Percentiles rank a stretch among this genome's conserved stretches.
These are phyloP conservation scores for Epicauta chinensis DNA, from an alignment of 1,140 invertebrate genomes.

Conservation along the genomic window DNA sequence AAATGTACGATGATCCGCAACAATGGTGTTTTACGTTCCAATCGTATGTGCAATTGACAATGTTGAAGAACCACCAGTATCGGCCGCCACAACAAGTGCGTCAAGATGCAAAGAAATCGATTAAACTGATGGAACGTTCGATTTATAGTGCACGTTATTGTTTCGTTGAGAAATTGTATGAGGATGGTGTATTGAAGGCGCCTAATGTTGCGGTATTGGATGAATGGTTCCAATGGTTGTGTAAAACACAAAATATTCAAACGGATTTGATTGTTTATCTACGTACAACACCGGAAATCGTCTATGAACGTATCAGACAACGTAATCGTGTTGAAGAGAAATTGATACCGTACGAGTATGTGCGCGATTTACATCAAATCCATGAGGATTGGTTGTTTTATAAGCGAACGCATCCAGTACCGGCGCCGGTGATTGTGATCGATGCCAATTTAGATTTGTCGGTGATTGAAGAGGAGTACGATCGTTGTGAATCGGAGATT, in stretches of 20 bases:
- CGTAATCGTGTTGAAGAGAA: conserved; percentile 76
- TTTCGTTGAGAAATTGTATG: conserved; percentile 74
- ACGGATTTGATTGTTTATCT: conserved; percentile 86
- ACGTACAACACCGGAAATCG: conserved; percentile 72
- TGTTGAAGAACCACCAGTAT: conserved; percentile 71
- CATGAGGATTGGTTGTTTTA: conserved; percentile 81
- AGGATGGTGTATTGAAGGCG: conserved; percentile 45
- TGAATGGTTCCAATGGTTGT: conserved; percentile 79
- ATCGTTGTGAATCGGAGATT: conserved; percentile 48
- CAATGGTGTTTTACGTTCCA: conserved; percentile 82
- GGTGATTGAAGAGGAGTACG: conserved; percentile 54
- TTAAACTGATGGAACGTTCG: conserved; percentile 87
- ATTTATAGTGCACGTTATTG: conserved; percentile 76
- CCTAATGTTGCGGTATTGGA: conserved; percentile 60
- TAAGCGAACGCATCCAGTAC: conserved; percentile 47
- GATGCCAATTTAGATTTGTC: conserved; percentile 57
- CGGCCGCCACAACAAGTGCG: conserved; percentile 49
- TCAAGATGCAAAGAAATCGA: conserved; percentile 38
- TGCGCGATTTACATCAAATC: conserved; percentile 67
- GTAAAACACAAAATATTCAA: conserved; percentile 58
- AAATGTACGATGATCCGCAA: conserved; percentile 78
- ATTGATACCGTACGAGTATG: conserved; percentile 64
- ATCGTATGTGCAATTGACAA: conserved; percentile 82
- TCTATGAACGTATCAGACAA: conserved; percentile 69
- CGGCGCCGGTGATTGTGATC: conserved; percentile 54